Evolutionary conservation across 2,888 invertebrate genomes (phyloP).

Genomic region (Lypha dubia): DNA sequence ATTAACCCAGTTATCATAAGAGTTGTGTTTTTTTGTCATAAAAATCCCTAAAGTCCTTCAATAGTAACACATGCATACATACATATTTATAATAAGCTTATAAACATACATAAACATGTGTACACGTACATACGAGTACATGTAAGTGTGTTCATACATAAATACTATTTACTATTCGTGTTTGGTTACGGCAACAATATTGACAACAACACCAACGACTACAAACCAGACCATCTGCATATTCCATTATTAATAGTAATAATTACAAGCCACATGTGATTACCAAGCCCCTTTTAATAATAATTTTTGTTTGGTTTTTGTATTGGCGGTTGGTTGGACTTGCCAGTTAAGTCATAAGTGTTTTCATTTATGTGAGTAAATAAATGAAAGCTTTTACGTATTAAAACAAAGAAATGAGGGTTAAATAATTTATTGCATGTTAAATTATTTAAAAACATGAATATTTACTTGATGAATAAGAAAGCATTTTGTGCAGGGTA

Average conservation of each 20-base stretch:
- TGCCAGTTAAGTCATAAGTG: constrained; percentile 45
- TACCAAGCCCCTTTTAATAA: constrained; percentile 62
- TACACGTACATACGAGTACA: background rate
- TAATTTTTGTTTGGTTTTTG: constrained; percentile 40
- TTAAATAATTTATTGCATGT: too few species aligned
- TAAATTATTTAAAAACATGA: too few species aligned
- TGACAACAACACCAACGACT: background rate
- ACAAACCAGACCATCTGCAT: constrained; percentile 47
- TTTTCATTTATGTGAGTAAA: constrained; percentile 30
- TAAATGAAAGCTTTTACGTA: background rate
- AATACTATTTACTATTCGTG: constrained; percentile 1
- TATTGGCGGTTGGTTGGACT: constrained; percentile 32
- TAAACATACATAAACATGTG: background rate
- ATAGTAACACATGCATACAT: background rate
- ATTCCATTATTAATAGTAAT: constrained; percentile 53
- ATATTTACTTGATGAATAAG: too few species aligned
- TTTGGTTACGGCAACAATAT: background rate
- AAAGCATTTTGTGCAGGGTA: too few species aligned
- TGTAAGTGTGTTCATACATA: background rate
- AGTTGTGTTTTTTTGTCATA: constrained; percentile 19
- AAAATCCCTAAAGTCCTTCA: constrained; percentile 32
- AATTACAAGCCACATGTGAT: constrained; percentile 66
- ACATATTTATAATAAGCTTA: background rate
- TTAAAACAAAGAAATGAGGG: too few species aligned
- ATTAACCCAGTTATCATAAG: constrained; percentile 50